Percentiles rank a stretch among this genome's conserved stretches.
phyloP scores from a whole-genome alignment of 2,888 invertebrate genomes.

The Heliconius aoede region DNA sequence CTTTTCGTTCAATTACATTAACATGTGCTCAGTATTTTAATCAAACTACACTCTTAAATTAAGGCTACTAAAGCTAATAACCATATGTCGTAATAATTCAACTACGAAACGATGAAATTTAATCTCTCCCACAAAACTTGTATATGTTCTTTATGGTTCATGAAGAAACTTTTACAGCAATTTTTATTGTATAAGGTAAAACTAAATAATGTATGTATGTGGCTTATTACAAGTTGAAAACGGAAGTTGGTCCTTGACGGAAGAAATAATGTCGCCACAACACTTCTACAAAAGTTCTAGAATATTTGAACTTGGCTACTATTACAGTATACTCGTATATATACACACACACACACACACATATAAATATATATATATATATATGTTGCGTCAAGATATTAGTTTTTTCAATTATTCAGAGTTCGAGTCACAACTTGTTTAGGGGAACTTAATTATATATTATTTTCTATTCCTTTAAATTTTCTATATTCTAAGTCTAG shows the following conservation, averaged over 20 bases:
- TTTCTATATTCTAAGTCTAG: background rate
- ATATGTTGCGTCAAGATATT: no score
- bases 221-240: slow-evolving; percentile 3
- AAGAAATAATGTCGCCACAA: slow-evolving; percentile 25
- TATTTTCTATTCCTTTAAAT: background rate
- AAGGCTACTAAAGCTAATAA: background rate
- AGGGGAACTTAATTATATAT: background rate
- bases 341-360: no score
- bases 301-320: slow-evolving; percentile 9
- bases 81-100: slow-evolving; percentile 11
- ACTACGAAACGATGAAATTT: slow-evolving; percentile 18
- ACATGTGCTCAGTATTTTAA: background rate
- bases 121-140: slow-evolving; percentile 14
- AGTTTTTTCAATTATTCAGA: no score
- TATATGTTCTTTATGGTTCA: slow-evolving; percentile 19
- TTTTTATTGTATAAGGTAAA: slow-evolving; percentile 17
- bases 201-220: slow-evolving; percentile 12
- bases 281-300: slow-evolving; percentile 5
- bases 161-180: slow-evolving; percentile 15
- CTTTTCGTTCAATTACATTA: no score
- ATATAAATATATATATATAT: no score
- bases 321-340: no score
- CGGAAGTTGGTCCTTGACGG: background rate
- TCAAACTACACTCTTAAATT: background rate
- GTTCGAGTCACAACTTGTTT: background rate